Conservation (phyloP, 2,113 vertebrate genomes). For the Sebastes schlegelii region DNA sequence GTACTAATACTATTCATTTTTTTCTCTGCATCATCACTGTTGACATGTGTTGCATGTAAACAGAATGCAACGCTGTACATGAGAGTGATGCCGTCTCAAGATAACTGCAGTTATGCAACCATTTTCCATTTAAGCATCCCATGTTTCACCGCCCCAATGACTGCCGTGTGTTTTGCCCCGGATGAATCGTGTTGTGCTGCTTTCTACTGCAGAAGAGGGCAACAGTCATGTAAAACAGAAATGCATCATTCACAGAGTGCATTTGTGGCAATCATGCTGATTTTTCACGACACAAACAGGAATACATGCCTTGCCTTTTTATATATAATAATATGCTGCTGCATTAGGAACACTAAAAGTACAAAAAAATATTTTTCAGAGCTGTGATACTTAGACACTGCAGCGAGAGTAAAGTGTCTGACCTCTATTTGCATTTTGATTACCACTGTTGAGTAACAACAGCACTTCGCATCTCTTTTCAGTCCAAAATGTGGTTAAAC, state of each 20-base stretch:
- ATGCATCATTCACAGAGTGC: neutral
- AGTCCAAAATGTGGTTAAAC: constrained; percentile 9
- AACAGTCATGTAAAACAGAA: constrained; percentile 36
- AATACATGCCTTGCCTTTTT: too few relatives aligned
- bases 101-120: constrained; percentile 49
- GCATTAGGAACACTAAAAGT: neutral
- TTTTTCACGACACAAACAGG: neutral
- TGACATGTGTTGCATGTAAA: constrained; percentile 6
- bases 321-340: neutral
- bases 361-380: constrained; percentile 11
- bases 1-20: too few relatives aligned
- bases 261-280: neutral
- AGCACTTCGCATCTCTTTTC: constrained; percentile 9
- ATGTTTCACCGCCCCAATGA: constrained; percentile 34
- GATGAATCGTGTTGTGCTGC: constrained; percentile 10
- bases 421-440: constrained; percentile 60
- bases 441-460: neutral
- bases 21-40: neutral
- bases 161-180: constrained; percentile 23
- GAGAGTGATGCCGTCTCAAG: neutral
- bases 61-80: constrained; percentile 13
- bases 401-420: constrained; percentile 28
- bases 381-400: neutral
- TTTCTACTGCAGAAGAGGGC: constrained; percentile 6
- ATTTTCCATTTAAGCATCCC: constrained; percentile 43